Conservation (phyloP, 2,113 vertebrate species). For the Cynopterus brachyotis region DNA sequence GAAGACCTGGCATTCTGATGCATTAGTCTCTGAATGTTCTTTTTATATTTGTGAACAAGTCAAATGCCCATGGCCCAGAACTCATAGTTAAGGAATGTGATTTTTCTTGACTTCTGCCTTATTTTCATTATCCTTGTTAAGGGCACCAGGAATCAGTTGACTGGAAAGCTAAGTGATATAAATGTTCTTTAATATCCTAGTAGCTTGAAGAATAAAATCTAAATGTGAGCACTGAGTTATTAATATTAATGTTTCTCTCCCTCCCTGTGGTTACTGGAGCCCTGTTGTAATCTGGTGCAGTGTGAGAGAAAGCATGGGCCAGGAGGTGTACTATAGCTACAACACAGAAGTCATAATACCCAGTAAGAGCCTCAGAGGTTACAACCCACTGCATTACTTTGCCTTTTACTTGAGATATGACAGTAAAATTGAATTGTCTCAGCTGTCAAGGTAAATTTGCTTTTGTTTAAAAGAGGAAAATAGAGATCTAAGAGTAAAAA, state of each 20-base stretch:
- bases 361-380: constrained; percentile 62
- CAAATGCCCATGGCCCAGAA: neutral
- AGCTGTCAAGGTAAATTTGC: constrained; percentile 41
- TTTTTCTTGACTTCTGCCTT: neutral
- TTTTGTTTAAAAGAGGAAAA: constrained; percentile 54
- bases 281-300: neutral
- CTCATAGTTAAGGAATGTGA: neutral
- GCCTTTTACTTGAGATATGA: constrained; percentile 77
- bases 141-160: neutral
- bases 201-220: constrained; percentile 27
- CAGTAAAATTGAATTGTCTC: constrained; percentile 75
- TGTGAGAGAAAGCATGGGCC: neutral
- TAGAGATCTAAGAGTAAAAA: constrained; percentile 15
- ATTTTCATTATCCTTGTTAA: neutral
- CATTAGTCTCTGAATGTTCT: neutral
- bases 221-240: neutral
- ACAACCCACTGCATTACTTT: constrained; percentile 46
- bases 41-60: neutral
- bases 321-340: constrained; percentile 40
- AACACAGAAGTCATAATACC: constrained; percentile 62
- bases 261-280: neutral
- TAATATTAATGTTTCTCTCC: neutral
- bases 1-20: neutral
- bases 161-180: constrained; percentile 1
- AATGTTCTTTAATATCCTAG: constrained; percentile 38